Conservation (phyloP, 2,888 invertebrate species). For the Apodemia mormo region DNA sequence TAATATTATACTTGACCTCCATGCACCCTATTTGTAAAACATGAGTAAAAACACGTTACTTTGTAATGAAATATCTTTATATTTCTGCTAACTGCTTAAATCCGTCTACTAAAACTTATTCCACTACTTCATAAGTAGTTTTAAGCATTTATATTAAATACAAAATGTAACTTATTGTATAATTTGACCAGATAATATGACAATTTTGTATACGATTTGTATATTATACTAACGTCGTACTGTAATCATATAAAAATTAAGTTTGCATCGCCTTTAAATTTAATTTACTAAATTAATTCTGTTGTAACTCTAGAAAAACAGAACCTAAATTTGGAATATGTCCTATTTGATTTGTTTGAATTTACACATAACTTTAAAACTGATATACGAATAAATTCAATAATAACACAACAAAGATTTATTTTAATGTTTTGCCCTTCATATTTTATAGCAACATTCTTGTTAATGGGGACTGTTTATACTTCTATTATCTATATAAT, state of each 20-base stretch:
- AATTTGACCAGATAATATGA: not conserved
- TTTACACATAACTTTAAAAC: no score
- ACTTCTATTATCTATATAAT: no score
- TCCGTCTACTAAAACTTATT: not conserved
- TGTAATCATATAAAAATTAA: not conserved
- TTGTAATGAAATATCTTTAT: not conserved
- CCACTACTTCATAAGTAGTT: not conserved
- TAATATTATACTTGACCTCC: not conserved
- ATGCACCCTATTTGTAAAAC: not conserved
- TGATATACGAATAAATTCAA: no score
- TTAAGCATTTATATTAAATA: not conserved
- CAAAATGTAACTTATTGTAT: not conserved
- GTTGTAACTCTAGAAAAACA: no score
- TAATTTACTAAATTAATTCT: no score
- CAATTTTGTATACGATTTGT: slow-evolving; percentile 17
- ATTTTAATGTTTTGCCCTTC: no score
- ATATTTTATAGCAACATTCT: no score
- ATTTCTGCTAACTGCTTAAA: not conserved
- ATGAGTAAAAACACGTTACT: not conserved
- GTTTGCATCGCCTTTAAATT: no score
- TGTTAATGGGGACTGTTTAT: no score
- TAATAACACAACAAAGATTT: no score
- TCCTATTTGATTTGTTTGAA: no score
- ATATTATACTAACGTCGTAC: not conserved
- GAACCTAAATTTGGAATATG: no score